Percentiles rank a stretch among this genome's conserved stretches.
Evolutionary conservation across 2,797 vertebrate species (phyloP).

Genomic region (Glossophaga mutica): DNA sequence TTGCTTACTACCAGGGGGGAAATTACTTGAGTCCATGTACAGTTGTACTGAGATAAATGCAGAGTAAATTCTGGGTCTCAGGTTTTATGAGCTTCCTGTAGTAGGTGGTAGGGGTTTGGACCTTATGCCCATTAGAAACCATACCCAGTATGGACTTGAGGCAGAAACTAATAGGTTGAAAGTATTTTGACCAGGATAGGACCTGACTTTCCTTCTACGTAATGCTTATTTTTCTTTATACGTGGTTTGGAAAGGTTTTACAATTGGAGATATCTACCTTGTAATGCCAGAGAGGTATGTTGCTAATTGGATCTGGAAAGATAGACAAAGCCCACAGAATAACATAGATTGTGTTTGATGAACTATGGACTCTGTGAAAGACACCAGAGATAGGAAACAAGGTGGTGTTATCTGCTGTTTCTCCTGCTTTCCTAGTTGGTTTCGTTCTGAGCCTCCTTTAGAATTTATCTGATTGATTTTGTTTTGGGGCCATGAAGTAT

Average conservation of each 20-base stretch:
- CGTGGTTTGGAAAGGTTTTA: not conserved
- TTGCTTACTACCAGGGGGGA: not conserved
- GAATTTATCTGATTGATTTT: constrained; percentile 15
- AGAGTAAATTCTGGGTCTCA: not conserved
- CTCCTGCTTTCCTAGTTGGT: not conserved
- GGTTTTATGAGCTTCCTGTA: not conserved
- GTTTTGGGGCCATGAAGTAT: not conserved
- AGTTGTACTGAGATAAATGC: not conserved
- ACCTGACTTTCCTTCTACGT: not conserved
- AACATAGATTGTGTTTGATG: not conserved
- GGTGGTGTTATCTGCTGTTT: not conserved
- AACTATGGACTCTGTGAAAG: not conserved
- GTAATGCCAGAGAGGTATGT: not conserved
- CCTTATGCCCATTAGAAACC: not conserved
- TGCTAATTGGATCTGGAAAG: not conserved
- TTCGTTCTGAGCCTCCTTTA: not conserved
- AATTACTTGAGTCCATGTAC: not conserved
- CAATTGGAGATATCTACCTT: not conserved
- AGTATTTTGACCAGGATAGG: not conserved
- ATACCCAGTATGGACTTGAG: not conserved
- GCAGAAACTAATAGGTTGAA: not conserved
- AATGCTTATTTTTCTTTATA: not conserved
- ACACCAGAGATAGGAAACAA: not conserved
- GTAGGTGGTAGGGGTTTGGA: not conserved
- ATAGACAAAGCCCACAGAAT: not conserved